Base-by-base conservation (phyloP, 2,113 vertebrate species). In the Indri indri region DNA sequence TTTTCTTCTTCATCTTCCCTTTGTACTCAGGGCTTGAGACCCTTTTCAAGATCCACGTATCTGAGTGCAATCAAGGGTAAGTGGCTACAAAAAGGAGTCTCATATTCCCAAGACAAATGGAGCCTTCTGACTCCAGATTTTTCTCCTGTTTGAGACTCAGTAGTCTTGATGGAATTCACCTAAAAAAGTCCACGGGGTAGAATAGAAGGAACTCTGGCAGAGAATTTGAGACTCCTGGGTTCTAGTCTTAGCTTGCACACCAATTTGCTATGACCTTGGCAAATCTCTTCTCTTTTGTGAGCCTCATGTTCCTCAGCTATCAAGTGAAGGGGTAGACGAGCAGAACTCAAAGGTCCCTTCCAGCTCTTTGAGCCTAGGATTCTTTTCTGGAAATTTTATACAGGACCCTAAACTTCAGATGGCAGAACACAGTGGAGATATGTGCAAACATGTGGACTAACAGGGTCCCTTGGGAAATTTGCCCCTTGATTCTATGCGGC, bases 271-370 rank as follows among this genome's bases (percentile, higher is more conserved):
- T 27, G 54, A 57, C 32, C 7, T 22, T 80, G 82, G 71, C 30
- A 93, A 93, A 77, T 22, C 12, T 22, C 11, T 70, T 85, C n/a
- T 79, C 52, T 32, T 90, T n/a, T 11, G 30, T 79, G 30, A 90
- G 32, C 5, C 68, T 95, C 25, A 42, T 77, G 95, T 96, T 96
- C 45, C 54, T 94, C 34, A 94, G 50, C 23, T 91, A 17, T 37
- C 74, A 89, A 93, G n/a, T 47, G 27, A 88, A 13, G 45, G 4
- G 10, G 16, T 63, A 57, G 20, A 34, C 66, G 34, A 57, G 50
- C 94, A 82, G 59, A 95, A 70, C 6, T 65, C 80, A 82, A 87
- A 92, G 27, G 4, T 63, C 8, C n/a, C 13, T 83, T 83, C 42
- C 8, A 86, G 54, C 59, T 92, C 66, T 73, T 66, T 73, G 59